Evolutionary conservation across 2,113 vertebrate genomes (phyloP), one percentile per base, ranked within the genome.

Genomic region (Sinocyclocheilus rhinocerous): DNA sequence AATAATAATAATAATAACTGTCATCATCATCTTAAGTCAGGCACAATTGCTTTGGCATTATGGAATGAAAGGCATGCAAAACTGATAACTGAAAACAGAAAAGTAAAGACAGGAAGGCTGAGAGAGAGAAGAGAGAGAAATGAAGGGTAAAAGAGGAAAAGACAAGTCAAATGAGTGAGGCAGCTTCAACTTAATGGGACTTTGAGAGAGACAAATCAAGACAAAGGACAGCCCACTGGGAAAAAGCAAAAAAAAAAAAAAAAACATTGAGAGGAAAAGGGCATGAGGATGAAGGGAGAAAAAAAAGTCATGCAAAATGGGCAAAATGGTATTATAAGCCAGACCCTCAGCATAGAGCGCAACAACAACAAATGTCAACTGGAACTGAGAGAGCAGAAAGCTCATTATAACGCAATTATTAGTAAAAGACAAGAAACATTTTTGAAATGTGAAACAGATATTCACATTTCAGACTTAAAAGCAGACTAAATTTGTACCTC

Each of bases 21-120:
- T 83, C 81, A 83, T 83, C 81, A 70, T 70, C 81, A 69, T 83
- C 81, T 83, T 83, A 83, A 83, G 48, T 83, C 81, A 83, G 81
- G 81, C 81, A 83, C 81, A 50, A 50, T 83, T 83, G 65, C 81
- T 83, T 83, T 83, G 81, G 81, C 81, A 70, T 83, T 70, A 70
- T 83, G 65, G 26, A 83, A 83, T 83, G 63, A 59, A 84, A 50
- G 33, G n/a, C 63, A 69, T 69, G 24, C n/a, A 65, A 50, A 52
- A 7, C 48, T 12, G 42, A 59, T 42, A 72, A 42, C 36, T n/a
- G 36, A 80, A 29, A 52, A 61, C 33, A 65, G 18, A 78, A 10
- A 45, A 57, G 10, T 63, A 48, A 50, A 48, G 20, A 52, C 24
- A 13, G 45, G 65, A 87, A 16, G 57, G 88, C 67, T 89, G 42